Conservation (phyloP, 2,888 invertebrate genomes). For the Ernsta delagoae region DNA sequence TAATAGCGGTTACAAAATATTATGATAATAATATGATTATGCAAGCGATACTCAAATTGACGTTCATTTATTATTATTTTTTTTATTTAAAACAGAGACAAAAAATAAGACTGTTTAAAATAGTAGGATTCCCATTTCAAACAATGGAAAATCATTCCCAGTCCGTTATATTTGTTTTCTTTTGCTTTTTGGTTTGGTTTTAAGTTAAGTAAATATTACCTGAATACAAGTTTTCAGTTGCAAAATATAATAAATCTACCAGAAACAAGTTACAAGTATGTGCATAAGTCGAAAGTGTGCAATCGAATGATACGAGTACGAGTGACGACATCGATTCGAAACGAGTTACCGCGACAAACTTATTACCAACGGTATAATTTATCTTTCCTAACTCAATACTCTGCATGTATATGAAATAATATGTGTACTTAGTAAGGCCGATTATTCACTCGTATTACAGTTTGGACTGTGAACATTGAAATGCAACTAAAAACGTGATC, state of each 20-base stretch:
- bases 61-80: too few species aligned
- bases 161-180: too few species aligned
- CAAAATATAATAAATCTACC: slow-evolving; percentile 23
- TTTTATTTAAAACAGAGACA: too few species aligned
- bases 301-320: slow-evolving; percentile 20
- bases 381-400: slow-evolving; percentile 20
- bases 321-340: slow-evolving; percentile 36
- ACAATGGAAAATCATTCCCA: too few species aligned
- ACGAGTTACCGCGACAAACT: slow-evolving; percentile 29
- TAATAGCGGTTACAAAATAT: too few species aligned
- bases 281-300: slow-evolving; percentile 37
- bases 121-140: too few species aligned
- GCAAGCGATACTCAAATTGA: too few species aligned
- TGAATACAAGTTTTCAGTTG: slow-evolving; percentile 5
- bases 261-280: slow-evolving; percentile 21
- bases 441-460: too few species aligned
- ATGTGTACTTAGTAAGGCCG: background rate
- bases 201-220: too few species aligned
- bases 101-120: too few species aligned
- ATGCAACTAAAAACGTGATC: background rate
- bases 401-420: background rate
- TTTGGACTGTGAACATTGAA: background rate
- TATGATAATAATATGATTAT: too few species aligned
- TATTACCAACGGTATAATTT: slow-evolving; percentile 26
- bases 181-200: too few species aligned